Evolutionary conservation across 2,113 vertebrate species (phyloP).

Genomic region (Alosa alosa): DNA sequence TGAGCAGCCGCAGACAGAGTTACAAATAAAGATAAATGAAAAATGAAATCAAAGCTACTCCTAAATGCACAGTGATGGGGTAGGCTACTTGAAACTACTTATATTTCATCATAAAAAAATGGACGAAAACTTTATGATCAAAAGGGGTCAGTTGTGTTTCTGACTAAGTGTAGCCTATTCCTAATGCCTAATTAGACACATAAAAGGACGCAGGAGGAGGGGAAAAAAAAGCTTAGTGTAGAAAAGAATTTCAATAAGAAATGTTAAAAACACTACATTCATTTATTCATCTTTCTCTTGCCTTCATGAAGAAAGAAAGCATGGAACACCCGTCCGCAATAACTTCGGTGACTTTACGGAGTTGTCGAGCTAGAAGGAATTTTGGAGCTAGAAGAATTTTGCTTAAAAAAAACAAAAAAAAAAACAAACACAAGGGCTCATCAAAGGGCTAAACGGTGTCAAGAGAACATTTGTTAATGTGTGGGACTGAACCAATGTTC

Average conservation of each 20-base stretch:
- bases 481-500: too few species aligned
- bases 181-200: too few species aligned
- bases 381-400: neutral
- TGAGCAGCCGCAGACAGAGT: neutral
- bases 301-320: neutral
- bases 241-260: neutral
- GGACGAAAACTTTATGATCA: neutral
- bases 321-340: neutral
- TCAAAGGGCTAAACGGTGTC: too few species aligned
- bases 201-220: too few species aligned
- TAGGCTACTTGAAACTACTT: neutral
- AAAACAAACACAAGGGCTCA: too few species aligned
- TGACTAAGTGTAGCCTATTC: neutral
- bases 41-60: neutral
- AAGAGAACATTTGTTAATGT: too few species aligned
- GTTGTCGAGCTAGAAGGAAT: neutral
- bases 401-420: neutral
- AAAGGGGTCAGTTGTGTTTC: neutral
- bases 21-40: neutral
- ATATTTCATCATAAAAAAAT: neutral
- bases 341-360: neutral
- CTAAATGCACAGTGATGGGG: neutral
- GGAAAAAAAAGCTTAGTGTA: too few species aligned
- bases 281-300: neutral
- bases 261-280: neutral